Base-by-base conservation (phyloP, 2,888 invertebrate species). In the Bombylius major region DNA sequence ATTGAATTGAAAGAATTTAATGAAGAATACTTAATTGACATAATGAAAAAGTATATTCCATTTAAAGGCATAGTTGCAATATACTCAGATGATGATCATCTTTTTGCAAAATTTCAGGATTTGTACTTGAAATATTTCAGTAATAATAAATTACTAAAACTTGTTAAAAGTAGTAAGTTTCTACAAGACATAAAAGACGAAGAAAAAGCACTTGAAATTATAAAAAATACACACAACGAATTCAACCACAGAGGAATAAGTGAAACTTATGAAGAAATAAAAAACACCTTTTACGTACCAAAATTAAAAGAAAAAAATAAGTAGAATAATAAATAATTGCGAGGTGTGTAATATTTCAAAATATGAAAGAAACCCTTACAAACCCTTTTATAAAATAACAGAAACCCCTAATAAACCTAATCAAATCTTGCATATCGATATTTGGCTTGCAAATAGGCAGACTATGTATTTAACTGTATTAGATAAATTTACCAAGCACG, bases 291-390 rank as follows among this genome's bases (percentile, higher is more conserved):
- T 14, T 57, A 59, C 47, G 42, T 36, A 11, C 59, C 56, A 44
- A 50, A 69, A 65, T 63, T 66, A 64, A 66, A 81, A 64, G 61
- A 82, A 65, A 3, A n/a, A 82, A 84, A 67, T 82, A 80, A 65
- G 80, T 73, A 39, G 82, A 82, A 3, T 36, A 8, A 8, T 36
- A 36, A 36, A 36, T 36, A 36, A 23, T 3, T 23, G 23, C 3
- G 23, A 23, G 23, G 23, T 23, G 23, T 23, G 23, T 23, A 23
- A 51, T 36, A 36, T 9, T 8, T 6, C 50, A 7, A 58, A 55
- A 36, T 55, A 53, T 23, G 53, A 55, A 50, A 12, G 57, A n/a
- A 34, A 14, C 32, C 58, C 58, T 6, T 39, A 50, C 11, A 48
- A 55, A 50, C 54, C 1, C 23, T 23, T 23, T 23, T 23, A 2